Percentiles rank a stretch among this genome's conserved stretches.
phyloP scores from a whole-genome alignment of 2,113 vertebrate species.

The Nyctereutes procyonoides region DNA sequence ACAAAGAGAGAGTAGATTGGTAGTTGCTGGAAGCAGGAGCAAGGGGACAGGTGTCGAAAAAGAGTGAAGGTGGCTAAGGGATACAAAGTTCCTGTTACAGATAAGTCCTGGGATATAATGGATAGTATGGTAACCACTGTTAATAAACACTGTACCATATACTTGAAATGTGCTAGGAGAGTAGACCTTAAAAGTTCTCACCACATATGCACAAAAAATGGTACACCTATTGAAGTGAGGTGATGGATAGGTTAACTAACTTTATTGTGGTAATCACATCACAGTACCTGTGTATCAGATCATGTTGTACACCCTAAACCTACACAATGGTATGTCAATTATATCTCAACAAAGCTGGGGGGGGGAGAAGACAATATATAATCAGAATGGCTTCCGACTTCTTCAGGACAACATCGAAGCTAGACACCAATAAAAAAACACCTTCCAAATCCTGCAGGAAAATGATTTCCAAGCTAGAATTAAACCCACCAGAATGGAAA shows the following conservation, averaged over 20 bases:
- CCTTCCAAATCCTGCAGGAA: conserved; percentile 14
- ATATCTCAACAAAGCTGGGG: neutral
- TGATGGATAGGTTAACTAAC: neutral
- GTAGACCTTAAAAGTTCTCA: neutral
- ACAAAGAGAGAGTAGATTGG: neutral
- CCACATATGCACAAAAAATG: neutral
- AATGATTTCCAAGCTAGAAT: conserved; percentile 23
- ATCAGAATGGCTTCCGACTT: conserved; percentile 18
- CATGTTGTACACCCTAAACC: neutral
- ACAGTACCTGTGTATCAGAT: neutral
- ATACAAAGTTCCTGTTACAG: neutral
- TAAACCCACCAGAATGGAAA: conserved; percentile 4
- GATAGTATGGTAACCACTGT: neutral
- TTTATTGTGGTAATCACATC: neutral
- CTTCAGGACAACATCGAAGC: neutral
- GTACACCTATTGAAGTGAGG: neutral
- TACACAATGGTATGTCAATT: neutral
- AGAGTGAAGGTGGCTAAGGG: neutral
- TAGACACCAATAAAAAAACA: neutral
- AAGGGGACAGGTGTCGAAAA: neutral
- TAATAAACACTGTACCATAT: neutral
- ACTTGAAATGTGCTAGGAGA: neutral
- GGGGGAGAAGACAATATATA: neutral
- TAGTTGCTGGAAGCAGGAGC: neutral
- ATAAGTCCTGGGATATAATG: neutral